A percentile compares a stretch with the other conserved stretches of the same genome.
Conservation (phyloP, 2,113 vertebrate species). For the Sylvilagus bachmani region DNA sequence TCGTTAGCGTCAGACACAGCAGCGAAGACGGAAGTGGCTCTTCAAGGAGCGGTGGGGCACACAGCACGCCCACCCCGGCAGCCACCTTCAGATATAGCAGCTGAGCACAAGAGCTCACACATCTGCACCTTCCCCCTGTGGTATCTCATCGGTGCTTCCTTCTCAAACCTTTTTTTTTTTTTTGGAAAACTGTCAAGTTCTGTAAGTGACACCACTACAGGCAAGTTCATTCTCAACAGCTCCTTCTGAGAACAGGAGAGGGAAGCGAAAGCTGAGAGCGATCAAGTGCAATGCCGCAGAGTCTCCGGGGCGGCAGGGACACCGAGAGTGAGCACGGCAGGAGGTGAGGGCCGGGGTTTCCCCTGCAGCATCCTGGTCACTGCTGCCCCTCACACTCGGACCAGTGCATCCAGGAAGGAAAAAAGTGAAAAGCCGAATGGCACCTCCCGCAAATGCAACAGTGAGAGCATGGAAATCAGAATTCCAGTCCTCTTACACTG, state of each 20-base stretch:
- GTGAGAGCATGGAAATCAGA: background rate
- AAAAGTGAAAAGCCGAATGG: background rate
- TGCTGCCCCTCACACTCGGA: background rate
- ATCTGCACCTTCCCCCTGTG: background rate
- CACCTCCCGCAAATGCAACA: too few species aligned
- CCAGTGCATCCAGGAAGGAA: rapidly evolving
- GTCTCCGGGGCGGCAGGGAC: too few species aligned
- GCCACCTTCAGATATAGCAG: background rate
- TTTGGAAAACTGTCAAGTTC: background rate
- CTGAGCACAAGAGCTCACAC: too few species aligned
- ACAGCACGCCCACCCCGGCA: rapidly evolving
- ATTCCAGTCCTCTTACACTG: background rate
- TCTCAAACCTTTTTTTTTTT: background rate
- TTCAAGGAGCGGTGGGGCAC: slow-evolving; percentile 20
- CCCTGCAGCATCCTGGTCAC: too few species aligned
- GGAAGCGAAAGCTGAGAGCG: background rate
- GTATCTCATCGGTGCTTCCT: background rate
- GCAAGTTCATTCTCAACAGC: background rate
- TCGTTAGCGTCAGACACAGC: slow-evolving; percentile 70
- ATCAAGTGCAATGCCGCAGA: background rate
- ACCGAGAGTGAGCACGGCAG: background rate
- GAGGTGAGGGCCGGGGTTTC: rapidly evolving
- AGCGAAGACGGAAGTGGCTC: slow-evolving; percentile 62
- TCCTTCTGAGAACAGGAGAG: background rate
- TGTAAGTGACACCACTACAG: background rate